Evolutionary conservation across 2,797 vertebrate species (phyloP), one percentile per base, ranked within the genome.

Genomic region (Phataginus tetradactyla): DNA sequence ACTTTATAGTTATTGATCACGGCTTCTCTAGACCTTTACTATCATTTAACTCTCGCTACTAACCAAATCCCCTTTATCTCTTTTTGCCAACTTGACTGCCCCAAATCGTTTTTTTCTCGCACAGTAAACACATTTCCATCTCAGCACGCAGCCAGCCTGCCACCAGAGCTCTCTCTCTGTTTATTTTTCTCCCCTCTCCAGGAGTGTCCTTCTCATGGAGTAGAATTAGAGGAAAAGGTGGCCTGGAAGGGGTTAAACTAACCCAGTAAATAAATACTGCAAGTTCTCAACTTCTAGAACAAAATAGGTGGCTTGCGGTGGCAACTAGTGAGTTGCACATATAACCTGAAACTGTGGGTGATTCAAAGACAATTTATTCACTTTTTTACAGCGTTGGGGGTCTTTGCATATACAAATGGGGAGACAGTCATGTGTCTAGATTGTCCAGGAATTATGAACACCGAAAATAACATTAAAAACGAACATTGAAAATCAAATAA

Each of bases 111-210:
- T 97, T 63, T 57, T 32, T 0, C 90, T 87, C 45, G 1, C 64
- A 81, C 96, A 21, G 27, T 96, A 95, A 98, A 97, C 57, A 95
- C 79, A 92, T 97, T 98, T 97, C 97, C 83, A 87, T 96, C 96
- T 75, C 79, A 93, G 77, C n/a, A 69, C 97, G 45, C 79, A 96
- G 91, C 79, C 59, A 81, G 93, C 72, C 94, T 71, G 77, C 93
- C 39, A 74, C 45, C n/a, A 81, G 79, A 94, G 49, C 49, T 51
- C 39, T 94, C 95, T 90, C 90, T 72, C 14, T 5, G 74, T 96
- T 94, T 81, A 55, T 91, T 53, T 57, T 83, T 83, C 71, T 51
- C 37, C 21, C 29, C 32, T 45, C 15, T 20, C 53, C 69, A 59
- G 87, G 37, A 85, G 20, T 37, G 55, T 68, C 57, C 3, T 53